Evolutionary conservation across 2,113 vertebrate genomes (phyloP).

Genomic region (Calidris pugnax): DNA sequence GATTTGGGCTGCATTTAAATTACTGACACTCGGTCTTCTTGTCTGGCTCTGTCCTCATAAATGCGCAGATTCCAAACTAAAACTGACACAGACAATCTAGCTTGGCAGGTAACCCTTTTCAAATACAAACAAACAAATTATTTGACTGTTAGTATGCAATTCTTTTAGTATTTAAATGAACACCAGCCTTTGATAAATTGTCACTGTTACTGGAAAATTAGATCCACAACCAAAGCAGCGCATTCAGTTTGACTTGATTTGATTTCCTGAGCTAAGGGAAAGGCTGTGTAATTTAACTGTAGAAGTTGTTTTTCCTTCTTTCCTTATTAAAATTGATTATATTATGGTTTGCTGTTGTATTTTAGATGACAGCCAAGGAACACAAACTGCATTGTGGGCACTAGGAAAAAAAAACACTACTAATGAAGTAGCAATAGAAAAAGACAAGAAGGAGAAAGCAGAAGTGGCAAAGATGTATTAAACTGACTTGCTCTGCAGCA

Average conservation of each 20-base stretch:
- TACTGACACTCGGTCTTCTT: background rate
- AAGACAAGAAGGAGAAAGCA: background rate
- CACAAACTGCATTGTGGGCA: background rate
- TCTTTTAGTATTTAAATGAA: background rate
- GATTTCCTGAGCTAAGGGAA: conserved; percentile 1
- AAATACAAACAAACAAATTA: background rate
- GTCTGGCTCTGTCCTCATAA: background rate
- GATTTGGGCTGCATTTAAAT: background rate
- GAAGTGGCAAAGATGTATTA: background rate
- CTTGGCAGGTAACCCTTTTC: background rate
- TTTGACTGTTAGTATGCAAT: background rate
- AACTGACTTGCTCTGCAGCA: background rate
- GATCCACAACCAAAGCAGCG: background rate
- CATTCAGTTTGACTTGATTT: background rate
- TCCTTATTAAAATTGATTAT: background rate
- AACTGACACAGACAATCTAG: background rate
- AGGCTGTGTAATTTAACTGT: background rate
- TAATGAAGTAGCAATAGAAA: background rate
- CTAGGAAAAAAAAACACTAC: background rate
- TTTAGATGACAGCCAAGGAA: background rate
- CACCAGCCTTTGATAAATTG: background rate
- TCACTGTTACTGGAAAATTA: background rate
- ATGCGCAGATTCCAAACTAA: background rate
- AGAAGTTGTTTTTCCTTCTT: background rate
- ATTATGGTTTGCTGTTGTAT: background rate